Percentiles rank a stretch among this genome's conserved stretches.
phyloP scores from a whole-genome alignment of 2,797 vertebrate genomes.

The Sebastolobus alascanus region DNA sequence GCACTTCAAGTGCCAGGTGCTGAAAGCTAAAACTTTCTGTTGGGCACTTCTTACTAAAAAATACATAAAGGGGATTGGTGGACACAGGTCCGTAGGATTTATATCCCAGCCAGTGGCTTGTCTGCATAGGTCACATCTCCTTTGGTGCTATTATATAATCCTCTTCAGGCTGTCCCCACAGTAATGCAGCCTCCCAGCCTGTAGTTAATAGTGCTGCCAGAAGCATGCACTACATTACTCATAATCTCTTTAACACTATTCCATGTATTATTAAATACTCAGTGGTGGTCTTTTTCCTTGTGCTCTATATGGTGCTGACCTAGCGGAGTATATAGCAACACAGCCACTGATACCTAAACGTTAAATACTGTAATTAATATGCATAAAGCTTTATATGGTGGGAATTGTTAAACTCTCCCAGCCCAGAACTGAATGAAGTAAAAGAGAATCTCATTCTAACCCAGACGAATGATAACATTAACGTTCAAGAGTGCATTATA shows the following conservation, averaged over 20 bases:
- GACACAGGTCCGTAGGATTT: constrained; percentile 32
- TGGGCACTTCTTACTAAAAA: constrained; percentile 30
- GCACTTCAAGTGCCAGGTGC: constrained; percentile 18
- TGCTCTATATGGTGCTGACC: constrained; percentile 7
- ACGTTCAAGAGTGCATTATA: neutral
- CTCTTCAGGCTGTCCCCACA: constrained; percentile 46
- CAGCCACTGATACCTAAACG: neutral
- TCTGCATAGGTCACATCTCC: constrained; percentile 62
- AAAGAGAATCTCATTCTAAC: neutral
- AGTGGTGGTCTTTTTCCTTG: constrained; percentile 28
- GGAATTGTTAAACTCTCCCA: neutral
- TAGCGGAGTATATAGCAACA: neutral
- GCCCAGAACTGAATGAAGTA: neutral
- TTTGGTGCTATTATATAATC: constrained; percentile 61
- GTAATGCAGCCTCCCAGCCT: constrained; percentile 27
- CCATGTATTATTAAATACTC: constrained; percentile 56
- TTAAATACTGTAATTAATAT: constrained; percentile 15
- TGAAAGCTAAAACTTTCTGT: constrained; percentile 33
- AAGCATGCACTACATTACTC: constrained; percentile 42
- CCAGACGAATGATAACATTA: neutral
- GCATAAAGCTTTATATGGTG: neutral
- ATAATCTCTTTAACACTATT: constrained; percentile 47
- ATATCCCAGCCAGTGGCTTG: constrained; percentile 23
- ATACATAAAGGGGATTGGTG: constrained; percentile 49
- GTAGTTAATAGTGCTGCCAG: constrained; percentile 40